A percentile compares a stretch with the other conserved stretches of the same genome.
phyloP scores from a whole-genome alignment of 1,140 invertebrate genomes.

The Octopus sinensis region DNA sequence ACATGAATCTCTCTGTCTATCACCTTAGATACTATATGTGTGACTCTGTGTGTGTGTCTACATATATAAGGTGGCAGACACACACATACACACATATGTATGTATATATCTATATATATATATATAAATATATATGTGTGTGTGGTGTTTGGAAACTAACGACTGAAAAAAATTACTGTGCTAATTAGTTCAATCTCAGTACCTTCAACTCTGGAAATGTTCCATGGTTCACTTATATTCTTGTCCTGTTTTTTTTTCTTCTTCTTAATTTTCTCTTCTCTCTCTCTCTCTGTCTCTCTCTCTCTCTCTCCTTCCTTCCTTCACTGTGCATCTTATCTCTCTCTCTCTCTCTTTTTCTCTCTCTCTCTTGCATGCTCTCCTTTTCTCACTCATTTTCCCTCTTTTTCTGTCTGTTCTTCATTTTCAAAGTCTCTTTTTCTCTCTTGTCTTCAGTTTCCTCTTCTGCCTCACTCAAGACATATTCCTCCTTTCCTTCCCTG shows the following conservation, averaged over 20 bases:
- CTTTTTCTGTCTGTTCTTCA: not conserved
- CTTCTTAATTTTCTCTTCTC: not conserved
- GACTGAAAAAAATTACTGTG: no score
- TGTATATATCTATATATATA: not conserved
- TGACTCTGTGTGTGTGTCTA: not conserved
- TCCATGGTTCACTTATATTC: not conserved
- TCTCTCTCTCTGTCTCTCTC: not conserved
- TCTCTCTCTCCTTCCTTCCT: slow-evolving; percentile 12
- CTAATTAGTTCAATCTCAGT: no score
- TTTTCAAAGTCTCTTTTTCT: no score
- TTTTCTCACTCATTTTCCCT: not conserved
- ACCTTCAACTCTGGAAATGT: not conserved
- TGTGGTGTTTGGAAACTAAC: no score
- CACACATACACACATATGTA: not conserved
- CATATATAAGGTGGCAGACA: not conserved
- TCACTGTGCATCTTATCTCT: not conserved
- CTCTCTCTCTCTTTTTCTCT: not conserved
- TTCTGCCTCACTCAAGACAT: not conserved
- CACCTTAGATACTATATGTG: not conserved
- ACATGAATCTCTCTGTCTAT: no score
- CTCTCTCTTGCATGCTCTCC: not conserved
- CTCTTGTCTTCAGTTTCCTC: not conserved
- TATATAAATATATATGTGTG: not conserved
- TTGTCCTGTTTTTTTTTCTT: not conserved
- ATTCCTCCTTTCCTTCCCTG: not conserved